Conservation (phyloP, 2,113 vertebrate species). For the Percopsis transmontana region DNA sequence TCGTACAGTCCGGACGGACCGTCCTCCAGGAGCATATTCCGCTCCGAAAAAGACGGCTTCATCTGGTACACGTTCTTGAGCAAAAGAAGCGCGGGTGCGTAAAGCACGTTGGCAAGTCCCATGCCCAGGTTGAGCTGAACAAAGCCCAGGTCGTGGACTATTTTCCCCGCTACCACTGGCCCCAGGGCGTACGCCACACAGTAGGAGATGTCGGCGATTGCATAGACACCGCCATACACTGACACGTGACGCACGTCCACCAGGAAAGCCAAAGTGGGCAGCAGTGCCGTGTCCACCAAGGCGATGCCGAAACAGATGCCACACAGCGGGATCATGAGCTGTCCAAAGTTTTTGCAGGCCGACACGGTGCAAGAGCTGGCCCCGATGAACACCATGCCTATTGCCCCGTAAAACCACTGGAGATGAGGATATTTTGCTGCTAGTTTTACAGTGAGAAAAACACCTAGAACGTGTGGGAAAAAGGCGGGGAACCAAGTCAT, state of each 20-base stretch:
- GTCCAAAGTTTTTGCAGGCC: conserved; percentile 89
- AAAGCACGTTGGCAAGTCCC: conserved; percentile 94
- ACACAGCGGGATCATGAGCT: conserved; percentile 90
- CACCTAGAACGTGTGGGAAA: conserved; percentile 93
- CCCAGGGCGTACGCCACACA: conserved; percentile 93
- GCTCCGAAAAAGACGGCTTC: conserved; percentile 91
- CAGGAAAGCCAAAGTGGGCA: conserved; percentile 94
- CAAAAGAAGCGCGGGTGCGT: conserved; percentile 89
- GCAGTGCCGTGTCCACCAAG: conserved; percentile 93
- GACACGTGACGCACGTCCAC: conserved; percentile 95
- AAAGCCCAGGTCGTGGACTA: conserved; percentile 93
- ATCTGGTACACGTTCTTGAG: conserved; percentile 90
- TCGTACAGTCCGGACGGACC: conserved; percentile 93
- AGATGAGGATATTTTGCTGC: conserved; percentile 90
- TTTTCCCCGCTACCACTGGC: conserved; percentile 91
- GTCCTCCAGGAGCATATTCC: conserved; percentile 94
- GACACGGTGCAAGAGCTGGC: conserved; percentile 93
- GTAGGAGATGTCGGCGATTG: conserved; percentile 98
- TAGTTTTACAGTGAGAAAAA: conserved; percentile 90
- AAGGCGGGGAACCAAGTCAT: conserved; percentile 96
- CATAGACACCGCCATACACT: conserved; percentile 95
- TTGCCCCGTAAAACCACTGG: conserved; percentile 95
- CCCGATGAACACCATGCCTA: conserved; percentile 94
- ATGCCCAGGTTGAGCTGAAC: conserved; percentile 93
- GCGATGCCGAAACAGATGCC: conserved; percentile 98